Base-by-base conservation (phyloP, 2,113 vertebrate species). In the Stegostoma tigrinum region DNA sequence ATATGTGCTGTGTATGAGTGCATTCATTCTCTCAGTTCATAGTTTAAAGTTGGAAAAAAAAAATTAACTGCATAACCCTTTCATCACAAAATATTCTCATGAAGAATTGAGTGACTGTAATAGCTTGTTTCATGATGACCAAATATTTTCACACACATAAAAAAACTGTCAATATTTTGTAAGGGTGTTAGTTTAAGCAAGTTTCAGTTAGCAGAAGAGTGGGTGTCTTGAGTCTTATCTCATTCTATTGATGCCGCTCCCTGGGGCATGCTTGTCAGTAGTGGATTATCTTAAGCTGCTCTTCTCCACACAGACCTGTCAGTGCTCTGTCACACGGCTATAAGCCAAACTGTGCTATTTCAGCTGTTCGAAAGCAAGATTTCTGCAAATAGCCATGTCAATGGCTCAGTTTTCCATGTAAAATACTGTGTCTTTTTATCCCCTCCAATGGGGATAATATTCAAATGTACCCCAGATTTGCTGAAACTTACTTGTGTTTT, bases 261-360 rank as follows among this genome's bases (percentile, higher is more conserved):
- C 89, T 66, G 89, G 89, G 34, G 89, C 34, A 67, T 24, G 34
- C 89, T 66, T 93, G 89, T 93, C 89, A 67, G 30, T 10, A n/a
- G 15, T 67, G 89, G 34, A 93, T 93, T 93, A 93, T 64, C 61
- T 93, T 64, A 91, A 38, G 61, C 42, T 93, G 55, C 67, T 66
- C 30, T 7, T 66, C 34, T 67, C 89, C 38, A 61, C 89, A 93
- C 61, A 66, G n/a, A 66, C 89, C 61, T 93, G 89, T 93, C 61
- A 66, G 61, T 66, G 89, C 12, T 66, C 89, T 38, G 17, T 93
- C 89, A 23, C 19, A 19, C 0, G 64, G 61, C 89, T 61, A 93
- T 66, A n/a, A 64, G 61, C n/a, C 89, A 38, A 93, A 66, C 61
- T 93, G 17, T 42, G 89, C 61, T 45, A 38, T 67, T 66, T 61